Base-by-base conservation (phyloP, 2,113 vertebrate species). In the Cebidichthys violaceus region DNA sequence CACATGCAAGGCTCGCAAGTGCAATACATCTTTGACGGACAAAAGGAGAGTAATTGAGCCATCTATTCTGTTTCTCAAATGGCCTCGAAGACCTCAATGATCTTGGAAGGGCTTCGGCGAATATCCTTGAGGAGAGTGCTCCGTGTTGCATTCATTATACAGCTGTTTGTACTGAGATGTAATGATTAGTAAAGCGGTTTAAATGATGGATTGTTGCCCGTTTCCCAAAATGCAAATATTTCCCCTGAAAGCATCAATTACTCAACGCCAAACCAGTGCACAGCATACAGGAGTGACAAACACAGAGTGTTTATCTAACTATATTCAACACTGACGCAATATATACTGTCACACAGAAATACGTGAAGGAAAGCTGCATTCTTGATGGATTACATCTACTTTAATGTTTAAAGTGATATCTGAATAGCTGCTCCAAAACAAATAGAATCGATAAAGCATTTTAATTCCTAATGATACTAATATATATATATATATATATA, bases 141-240 rank as follows among this genome's bases (percentile, higher is more conserved):
- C 47, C 47, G 62, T 18, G 66, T 67, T 77, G 68, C 75, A 57
- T 71, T 69, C 57, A 84, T 88, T 85, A 86, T 55, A 47, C 66
- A 82, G 77, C 70, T 88, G 81, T 88, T 88, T 90, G 86, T 84
- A 50, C 54, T 4, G 6, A 78, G 81, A 90, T 89, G 70, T 79
- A 81, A 88, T 90, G 82, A 89, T 82, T 83, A 85, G 57, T 35
- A 86, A 85, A 77, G 80, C 4, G 1, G 41, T 75, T 71, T 65
- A 33, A 45, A 70, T 81, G 83, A 92, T 86, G 77, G 77, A 92
- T 90, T 68, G 69, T 82, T 77, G 81, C 54, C 39, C 1, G 31
- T 76, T 85, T 72, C 3, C 39, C 47, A 84, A 87, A 83, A 90
- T 89, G 79, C 80, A 77, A 88, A 90, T 86, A 83, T 84, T 87